A percentile compares a stretch with the other conserved stretches of the same genome.
These are phyloP conservation scores for Buphagus erythrorhynchus DNA, from an alignment of 2,797 vertebrate genomes.

Conservation along the genomic window DNA sequence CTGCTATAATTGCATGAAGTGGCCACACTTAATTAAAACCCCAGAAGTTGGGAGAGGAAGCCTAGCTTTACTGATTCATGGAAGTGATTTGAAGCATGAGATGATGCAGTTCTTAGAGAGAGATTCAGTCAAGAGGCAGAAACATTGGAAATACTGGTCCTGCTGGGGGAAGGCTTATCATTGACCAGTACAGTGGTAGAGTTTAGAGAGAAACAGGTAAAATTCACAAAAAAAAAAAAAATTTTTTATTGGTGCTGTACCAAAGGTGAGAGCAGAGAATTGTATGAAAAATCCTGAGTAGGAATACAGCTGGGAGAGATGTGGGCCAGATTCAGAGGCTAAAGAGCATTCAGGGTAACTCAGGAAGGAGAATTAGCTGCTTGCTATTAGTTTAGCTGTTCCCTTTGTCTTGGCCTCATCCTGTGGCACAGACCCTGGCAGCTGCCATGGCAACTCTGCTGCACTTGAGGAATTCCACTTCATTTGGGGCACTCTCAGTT, in stretches of 20 bases:
- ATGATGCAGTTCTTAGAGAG: background rate
- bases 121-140: background rate
- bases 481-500: background rate
- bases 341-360: background rate
- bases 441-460: constrained; percentile 40
- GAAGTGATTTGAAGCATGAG: background rate
- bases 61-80: background rate
- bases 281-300: background rate
- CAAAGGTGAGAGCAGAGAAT: background rate
- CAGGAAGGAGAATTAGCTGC: background rate
- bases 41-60: background rate
- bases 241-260: background rate
- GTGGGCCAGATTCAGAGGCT: background rate
- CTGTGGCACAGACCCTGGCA: background rate
- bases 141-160: background rate
- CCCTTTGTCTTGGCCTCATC: constrained; percentile 26
- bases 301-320: background rate
- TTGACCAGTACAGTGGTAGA: background rate
- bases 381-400: background rate
- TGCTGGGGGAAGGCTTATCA: background rate
- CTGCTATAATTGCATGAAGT: background rate
- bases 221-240: background rate
- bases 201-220: background rate
- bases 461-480: constrained; percentile 27
- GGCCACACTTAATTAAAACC: background rate